A percentile compares a stretch with the other conserved stretches of the same genome.
phyloP scores from a whole-genome alignment of 2,113 vertebrate species.

The Podarcis muralis region DNA sequence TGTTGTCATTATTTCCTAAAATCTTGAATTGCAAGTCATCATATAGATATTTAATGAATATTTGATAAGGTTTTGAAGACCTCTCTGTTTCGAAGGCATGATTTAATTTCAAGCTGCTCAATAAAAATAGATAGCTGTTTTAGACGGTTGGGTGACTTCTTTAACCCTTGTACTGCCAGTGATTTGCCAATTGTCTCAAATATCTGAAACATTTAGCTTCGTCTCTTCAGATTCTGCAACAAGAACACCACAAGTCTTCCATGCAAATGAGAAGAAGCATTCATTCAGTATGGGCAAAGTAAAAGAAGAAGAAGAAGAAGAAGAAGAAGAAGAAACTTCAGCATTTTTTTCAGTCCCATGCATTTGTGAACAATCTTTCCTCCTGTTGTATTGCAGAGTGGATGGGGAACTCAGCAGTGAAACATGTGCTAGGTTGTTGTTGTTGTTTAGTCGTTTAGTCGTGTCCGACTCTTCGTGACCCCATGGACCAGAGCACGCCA shows the following conservation, averaged over 20 bases:
- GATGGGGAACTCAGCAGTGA: too few species aligned
- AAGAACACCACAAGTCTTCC: background rate
- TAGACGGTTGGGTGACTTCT: constrained; percentile 33
- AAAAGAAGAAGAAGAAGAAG: background rate
- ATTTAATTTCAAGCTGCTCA: constrained; percentile 28
- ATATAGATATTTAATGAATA: constrained; percentile 61
- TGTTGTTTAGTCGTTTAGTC: too few species aligned
- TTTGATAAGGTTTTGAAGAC: constrained; percentile 54
- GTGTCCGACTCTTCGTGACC: too few species aligned
- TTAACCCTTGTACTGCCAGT: constrained; percentile 40
- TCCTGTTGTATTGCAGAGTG: background rate
- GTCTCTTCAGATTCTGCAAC: background rate
- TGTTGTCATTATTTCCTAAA: constrained; percentile 22
- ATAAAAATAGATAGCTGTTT: constrained; percentile 53
- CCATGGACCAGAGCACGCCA: too few species aligned
- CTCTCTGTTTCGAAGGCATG: constrained; percentile 48
- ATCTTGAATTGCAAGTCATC: constrained; percentile 42
- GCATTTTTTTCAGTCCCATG: background rate
- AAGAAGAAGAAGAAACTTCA: background rate
- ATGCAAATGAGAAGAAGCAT: background rate
- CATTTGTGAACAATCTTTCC: background rate
- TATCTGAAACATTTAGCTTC: constrained; percentile 14
- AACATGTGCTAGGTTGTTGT: background rate
- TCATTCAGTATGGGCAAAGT: background rate
- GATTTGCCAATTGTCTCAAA: constrained; percentile 24